Conservation (phyloP, 2,888 invertebrate species). For the Hyposoter didymator region DNA sequence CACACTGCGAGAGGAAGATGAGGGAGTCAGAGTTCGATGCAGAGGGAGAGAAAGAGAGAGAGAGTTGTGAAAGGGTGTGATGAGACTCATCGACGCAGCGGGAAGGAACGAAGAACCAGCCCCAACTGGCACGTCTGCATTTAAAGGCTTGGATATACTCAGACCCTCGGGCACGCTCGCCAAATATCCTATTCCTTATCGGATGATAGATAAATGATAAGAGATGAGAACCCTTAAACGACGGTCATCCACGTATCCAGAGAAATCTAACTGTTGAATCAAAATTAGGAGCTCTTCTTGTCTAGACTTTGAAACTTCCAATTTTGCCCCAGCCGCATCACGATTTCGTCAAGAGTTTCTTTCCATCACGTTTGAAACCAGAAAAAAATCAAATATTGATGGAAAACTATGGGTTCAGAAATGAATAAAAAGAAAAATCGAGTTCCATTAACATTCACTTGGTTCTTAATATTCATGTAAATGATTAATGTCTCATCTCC, state of each 20-base stretch:
- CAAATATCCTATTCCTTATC: constrained; percentile 40
- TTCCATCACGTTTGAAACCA: background rate
- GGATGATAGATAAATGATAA: constrained; percentile 31
- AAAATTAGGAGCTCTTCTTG: constrained; percentile 31
- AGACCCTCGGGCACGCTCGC: constrained; percentile 37
- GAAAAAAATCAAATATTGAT: background rate
- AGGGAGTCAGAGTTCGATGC: background rate
- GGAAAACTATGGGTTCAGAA: too few relatives aligned
- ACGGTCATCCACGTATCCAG: constrained; percentile 12
- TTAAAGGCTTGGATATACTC: constrained; percentile 31
- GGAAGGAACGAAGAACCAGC: constrained; percentile 37
- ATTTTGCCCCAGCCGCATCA: background rate
- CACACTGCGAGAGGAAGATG: background rate
- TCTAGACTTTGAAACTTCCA: background rate
- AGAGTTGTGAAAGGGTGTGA: constrained; percentile 50
- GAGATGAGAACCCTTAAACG: constrained; percentile 14
- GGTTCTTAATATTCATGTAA: background rate
- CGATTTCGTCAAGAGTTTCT: background rate
- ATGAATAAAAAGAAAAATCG: background rate
- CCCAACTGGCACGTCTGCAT: constrained; percentile 31
- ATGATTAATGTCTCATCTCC: background rate
- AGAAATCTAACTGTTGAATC: constrained; percentile 25
- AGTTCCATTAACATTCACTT: background rate
- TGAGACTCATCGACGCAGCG: constrained; percentile 56
- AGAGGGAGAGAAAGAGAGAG: constrained; percentile 25